Conservation (phyloP, 2,797 vertebrate genomes). For the Danio kyathit region DNA sequence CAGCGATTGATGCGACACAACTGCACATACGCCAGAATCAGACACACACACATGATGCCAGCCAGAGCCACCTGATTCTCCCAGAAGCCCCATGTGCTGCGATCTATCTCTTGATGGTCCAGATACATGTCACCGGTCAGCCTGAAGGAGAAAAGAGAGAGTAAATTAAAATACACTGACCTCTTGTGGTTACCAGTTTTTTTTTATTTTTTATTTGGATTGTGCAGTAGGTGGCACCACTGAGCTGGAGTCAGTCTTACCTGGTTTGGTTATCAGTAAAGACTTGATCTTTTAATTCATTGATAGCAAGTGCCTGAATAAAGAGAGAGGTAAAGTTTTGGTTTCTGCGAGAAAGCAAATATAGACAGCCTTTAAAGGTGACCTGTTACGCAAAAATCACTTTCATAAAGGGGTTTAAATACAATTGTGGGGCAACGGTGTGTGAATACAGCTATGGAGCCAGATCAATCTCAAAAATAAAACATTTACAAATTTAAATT, state of each 20-base stretch:
- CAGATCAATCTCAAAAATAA: too few relatives aligned
- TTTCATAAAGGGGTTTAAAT: too few relatives aligned
- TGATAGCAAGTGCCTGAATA: slow-evolving; percentile 77
- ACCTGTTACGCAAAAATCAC: too few relatives aligned
- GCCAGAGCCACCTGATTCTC: slow-evolving; percentile 81
- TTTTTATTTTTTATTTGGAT: neutral
- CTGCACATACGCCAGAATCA: slow-evolving; percentile 78
- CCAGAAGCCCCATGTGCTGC: slow-evolving; percentile 83
- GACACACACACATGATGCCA: slow-evolving; percentile 72
- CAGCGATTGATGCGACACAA: slow-evolving; percentile 81
- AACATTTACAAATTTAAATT: too few relatives aligned
- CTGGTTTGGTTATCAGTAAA: slow-evolving; percentile 67
- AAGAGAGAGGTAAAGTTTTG: neutral
- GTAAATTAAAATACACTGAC: neutral
- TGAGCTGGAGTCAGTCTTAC: slow-evolving; percentile 66
- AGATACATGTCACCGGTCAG: slow-evolving; percentile 74
- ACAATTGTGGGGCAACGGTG: too few relatives aligned
- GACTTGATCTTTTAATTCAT: slow-evolving; percentile 73
- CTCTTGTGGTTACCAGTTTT: neutral
- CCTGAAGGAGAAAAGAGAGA: slow-evolving; percentile 52
- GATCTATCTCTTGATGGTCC: slow-evolving; percentile 70
- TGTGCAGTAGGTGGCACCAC: neutral
- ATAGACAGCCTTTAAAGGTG: neutral
- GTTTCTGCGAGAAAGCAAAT: neutral
- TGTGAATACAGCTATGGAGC: too few relatives aligned